Evolutionary conservation across 2,797 vertebrate species (phyloP).

Genomic region (Jordanella pulchra): DNA sequence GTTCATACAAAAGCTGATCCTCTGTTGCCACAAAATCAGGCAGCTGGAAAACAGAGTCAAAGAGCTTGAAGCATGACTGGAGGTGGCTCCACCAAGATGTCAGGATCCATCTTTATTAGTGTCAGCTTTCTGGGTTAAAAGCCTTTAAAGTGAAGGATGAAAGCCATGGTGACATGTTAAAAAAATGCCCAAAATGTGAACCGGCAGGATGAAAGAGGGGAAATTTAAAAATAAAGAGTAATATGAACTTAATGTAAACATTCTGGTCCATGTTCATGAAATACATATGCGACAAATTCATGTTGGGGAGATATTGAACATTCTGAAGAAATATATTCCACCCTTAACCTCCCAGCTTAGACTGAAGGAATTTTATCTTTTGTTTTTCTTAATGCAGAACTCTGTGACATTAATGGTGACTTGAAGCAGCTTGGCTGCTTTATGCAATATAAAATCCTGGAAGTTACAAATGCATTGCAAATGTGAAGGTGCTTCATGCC

Average conservation of each 20-base stretch:
- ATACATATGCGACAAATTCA: background rate
- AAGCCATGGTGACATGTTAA: constrained; percentile 28
- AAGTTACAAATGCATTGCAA: background rate
- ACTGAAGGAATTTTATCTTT: background rate
- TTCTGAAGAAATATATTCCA: background rate
- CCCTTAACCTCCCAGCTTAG: background rate
- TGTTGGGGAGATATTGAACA: no score
- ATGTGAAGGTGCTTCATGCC: background rate
- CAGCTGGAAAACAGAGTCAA: constrained; percentile 9
- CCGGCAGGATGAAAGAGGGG: constrained; percentile 1
- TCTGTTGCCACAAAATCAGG: constrained; percentile 24
- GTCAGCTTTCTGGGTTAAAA: constrained; percentile 52
- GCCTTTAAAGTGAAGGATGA: constrained; percentile 62
- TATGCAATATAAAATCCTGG: background rate
- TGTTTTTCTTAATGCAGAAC: background rate
- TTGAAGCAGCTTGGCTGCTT: no score
- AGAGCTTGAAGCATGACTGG: constrained; percentile 11
- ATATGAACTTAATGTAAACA: background rate
- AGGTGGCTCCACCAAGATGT: constrained; percentile 38
- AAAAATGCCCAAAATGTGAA: constrained; percentile 35
- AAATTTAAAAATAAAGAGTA: background rate
- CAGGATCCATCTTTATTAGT: constrained; percentile 39
- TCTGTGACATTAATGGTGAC: background rate
- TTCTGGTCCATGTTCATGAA: background rate
- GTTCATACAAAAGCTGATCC: constrained; percentile 16